Evolutionary conservation across 2,797 vertebrate species (phyloP), one percentile per base, ranked within the genome.

Genomic region (Philypnodon macrostomus): DNA sequence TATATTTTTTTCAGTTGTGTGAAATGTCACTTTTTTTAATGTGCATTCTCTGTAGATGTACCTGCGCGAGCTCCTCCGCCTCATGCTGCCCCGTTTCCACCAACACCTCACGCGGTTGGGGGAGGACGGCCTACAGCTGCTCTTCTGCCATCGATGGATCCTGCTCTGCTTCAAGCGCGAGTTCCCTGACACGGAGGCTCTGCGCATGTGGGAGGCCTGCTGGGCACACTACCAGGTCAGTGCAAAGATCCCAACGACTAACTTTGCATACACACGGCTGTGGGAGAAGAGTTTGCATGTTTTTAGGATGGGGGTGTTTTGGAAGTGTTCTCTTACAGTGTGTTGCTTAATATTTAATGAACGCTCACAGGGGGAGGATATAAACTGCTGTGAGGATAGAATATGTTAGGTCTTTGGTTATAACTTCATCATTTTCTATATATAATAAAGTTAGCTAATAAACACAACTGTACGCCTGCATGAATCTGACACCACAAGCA

Each of bases 171-270:
- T 99, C 75, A 99, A 98, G 56, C 79, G 97, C 0, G 97, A 99
- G 77, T 99, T 99, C 69, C 93, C 95, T 0, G 96, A 99, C 47
- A 90, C 91, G 0, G 97, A 98, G 77, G 96, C 97, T 0, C 74
- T 99, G 84, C 92, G 93, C 36, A 95, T 98, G 91, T 99, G 97
- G 97, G 97, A 98, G 53, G 96, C 97, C 1, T 99, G 97, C 91
- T 99, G 97, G 97, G 96, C 95, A 7, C 97, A 98, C 86, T 98
- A 99, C 63, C 96, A 99, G 97, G 97, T 97, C 66, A 60, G 80
- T 53, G 23, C 64, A 34, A 35, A 58, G 39, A 50, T 64, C 55
- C 2, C 5, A 11, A 9, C 2, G 0, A 12, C 51, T 51, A 49
- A 24, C 27, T 57, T 53, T 62, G 49, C 53, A 47, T 41, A 50